Evolutionary conservation across 2,113 vertebrate genomes (phyloP).

Genomic region (Aldabrachelys gigantea): DNA sequence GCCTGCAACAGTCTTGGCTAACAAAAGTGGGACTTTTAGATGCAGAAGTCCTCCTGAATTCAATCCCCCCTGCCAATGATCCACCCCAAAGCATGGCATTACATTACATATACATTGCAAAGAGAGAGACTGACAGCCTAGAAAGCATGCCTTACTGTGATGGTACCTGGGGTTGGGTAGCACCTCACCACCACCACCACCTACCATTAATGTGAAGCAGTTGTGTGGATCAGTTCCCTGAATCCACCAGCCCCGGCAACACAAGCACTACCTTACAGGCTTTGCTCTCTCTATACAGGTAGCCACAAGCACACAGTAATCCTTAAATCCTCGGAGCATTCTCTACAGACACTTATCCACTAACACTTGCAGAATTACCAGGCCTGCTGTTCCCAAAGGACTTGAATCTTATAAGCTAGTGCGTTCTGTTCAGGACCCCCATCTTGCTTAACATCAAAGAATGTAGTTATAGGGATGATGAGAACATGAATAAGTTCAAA

Average conservation of each 20-base stretch:
- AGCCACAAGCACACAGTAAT: neutral
- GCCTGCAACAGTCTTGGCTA: neutral
- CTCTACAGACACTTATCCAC: neutral
- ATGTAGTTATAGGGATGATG: neutral
- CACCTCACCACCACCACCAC: neutral
- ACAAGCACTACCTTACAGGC: neutral
- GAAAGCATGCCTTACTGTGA: neutral
- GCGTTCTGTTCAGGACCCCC: neutral
- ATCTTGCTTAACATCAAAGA: neutral
- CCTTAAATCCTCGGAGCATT: neutral
- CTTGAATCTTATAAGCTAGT: neutral
- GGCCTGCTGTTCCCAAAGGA: neutral
- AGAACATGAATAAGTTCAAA: neutral
- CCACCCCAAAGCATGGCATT: neutral
- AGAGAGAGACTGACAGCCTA: neutral
- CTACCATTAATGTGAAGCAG: neutral
- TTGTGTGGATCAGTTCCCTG: neutral
- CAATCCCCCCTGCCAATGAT: neutral
- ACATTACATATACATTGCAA: neutral
- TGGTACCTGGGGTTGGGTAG: neutral
- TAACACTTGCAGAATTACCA: neutral
- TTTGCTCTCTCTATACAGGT: neutral
- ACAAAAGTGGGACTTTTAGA: neutral
- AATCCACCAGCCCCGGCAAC: neutral
- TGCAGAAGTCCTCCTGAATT: neutral